phyloP scores from a whole-genome alignment of 2,888 invertebrate genomes.

The Scotopteryx bipunctaria region DNA sequence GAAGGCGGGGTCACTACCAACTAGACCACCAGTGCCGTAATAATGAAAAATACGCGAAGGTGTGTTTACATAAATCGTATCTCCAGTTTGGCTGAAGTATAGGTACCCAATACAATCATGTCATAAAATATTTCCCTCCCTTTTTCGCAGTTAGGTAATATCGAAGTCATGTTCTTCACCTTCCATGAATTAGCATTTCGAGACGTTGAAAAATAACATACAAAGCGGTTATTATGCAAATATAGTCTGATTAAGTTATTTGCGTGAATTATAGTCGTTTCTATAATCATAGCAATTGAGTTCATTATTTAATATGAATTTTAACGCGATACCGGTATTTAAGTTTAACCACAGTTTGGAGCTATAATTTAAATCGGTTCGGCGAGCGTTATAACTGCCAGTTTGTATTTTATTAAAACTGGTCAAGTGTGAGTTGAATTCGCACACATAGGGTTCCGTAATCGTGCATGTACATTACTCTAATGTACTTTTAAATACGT shows the following conservation, averaged over 20 bases:
- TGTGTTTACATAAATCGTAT: no score
- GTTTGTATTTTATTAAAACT: neutral
- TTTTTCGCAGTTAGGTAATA: neutral
- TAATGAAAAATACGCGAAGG: no score
- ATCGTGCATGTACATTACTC: no score
- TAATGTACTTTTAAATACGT: no score
- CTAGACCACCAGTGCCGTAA: no score
- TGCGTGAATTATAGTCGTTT: constrained; percentile 55
- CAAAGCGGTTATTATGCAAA: constrained; percentile 59
- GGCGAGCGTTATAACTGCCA: neutral
- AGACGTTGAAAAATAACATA: constrained; percentile 47
- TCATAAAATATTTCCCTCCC: no score
- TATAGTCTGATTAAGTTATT: constrained; percentile 61
- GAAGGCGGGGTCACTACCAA: no score
- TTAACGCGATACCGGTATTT: constrained; percentile 40
- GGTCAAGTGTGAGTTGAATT: no score
- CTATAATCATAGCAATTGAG: constrained; percentile 49
- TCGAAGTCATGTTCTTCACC: constrained; percentile 19
- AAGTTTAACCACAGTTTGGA: constrained; percentile 10
- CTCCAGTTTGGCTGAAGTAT: no score
- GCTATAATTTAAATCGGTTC: neutral
- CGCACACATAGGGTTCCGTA: no score
- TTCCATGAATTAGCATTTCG: constrained; percentile 38
- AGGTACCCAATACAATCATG: no score
- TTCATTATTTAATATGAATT: constrained; percentile 48